Evolutionary conservation across 2,888 invertebrate genomes (phyloP).

Genomic region (Aspidapion aeneum): DNA sequence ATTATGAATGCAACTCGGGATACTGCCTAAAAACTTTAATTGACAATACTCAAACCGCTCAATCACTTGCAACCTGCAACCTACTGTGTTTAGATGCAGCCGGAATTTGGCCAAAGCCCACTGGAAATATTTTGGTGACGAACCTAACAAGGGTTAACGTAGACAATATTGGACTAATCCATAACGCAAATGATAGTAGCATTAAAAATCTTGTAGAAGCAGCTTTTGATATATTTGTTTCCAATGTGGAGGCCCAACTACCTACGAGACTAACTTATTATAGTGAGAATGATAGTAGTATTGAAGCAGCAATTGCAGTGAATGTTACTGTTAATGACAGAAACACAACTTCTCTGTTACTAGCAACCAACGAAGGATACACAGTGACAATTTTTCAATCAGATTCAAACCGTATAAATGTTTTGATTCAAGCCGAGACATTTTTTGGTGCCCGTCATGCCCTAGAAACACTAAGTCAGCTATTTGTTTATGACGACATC

Average conservation of each 20-base stretch:
- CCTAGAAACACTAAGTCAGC: constrained; percentile 62
- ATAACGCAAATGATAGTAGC: background rate
- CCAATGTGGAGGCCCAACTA: background rate
- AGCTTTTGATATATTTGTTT: constrained; percentile 14
- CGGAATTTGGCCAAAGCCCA: constrained; percentile 21
- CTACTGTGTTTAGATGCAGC: constrained; percentile 17
- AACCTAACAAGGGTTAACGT: constrained; percentile 16
- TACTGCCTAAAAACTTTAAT: constrained; percentile 16
- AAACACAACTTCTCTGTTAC: constrained; percentile 2
- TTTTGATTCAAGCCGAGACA: constrained; percentile 15
- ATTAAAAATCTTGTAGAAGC: constrained; percentile 8
- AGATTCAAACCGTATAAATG: constrained; percentile 1
- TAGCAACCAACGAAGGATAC: constrained; percentile 17
- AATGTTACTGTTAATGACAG: constrained; percentile 14
- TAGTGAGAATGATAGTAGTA: background rate
- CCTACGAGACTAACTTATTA: constrained; percentile 12
- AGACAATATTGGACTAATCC: constrained; percentile 2
- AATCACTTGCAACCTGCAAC: constrained; percentile 19
- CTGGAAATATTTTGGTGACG: constrained; percentile 10
- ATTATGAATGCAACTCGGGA: constrained; percentile 15
- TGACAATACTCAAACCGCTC: constrained; percentile 1
- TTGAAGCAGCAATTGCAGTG: constrained; percentile 3
- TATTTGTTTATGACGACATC: constrained; percentile 63
- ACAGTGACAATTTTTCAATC: background rate
- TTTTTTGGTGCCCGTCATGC: constrained; percentile 60